Conservation (phyloP, 2,797 vertebrate genomes). For the Sus cebifrons region DNA sequence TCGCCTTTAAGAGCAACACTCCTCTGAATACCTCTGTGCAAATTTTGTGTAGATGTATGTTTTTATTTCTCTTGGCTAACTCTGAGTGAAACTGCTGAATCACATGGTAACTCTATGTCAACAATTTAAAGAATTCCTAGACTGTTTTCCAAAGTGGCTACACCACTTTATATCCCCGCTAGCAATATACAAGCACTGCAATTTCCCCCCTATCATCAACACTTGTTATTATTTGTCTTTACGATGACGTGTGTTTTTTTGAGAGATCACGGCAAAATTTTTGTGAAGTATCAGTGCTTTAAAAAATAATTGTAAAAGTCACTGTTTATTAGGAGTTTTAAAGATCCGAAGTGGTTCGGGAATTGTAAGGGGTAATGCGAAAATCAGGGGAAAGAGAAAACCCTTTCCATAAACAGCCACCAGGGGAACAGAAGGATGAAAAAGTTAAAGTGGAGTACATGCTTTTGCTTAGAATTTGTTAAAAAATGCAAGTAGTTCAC, state of each 20-base stretch:
- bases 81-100: background rate
- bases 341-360: background rate
- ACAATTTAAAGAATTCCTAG: background rate
- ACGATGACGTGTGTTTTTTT: background rate
- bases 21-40: background rate
- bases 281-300: background rate
- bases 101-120: background rate
- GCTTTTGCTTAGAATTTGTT: background rate
- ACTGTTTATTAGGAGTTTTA: constrained; percentile 10
- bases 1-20: background rate
- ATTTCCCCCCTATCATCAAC: background rate
- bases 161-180: background rate
- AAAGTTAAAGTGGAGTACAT: background rate
- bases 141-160: background rate
- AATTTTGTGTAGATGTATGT: background rate
- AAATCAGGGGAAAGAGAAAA: background rate
- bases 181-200: background rate
- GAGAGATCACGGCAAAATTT: background rate
- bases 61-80: constrained; percentile 8
- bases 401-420: background rate
- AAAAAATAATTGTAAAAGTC: constrained; percentile 46
- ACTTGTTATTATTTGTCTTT: constrained; percentile 30
- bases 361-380: background rate
- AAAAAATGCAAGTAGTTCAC: background rate
- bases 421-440: background rate